Evolutionary conservation across 2,888 invertebrate species (phyloP), one percentile per base, ranked within the genome.

Genomic region (Sipha maydis): DNA sequence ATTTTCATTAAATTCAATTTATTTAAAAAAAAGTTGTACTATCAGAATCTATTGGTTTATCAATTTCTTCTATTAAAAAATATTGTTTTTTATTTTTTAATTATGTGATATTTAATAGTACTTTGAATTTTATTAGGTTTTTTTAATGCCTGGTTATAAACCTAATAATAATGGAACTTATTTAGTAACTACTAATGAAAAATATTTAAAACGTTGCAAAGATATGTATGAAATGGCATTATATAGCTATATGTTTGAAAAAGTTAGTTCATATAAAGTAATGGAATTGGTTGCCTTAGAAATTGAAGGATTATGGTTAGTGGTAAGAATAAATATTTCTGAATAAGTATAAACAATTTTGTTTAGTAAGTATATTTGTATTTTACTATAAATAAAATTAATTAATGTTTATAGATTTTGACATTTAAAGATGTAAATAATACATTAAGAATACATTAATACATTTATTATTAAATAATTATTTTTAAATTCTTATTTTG

Each of bases 251-350:
- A 54, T 54, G 61, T 84, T 84, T 84, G 19, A 76, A 76, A 84
- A 84, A 84, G 76, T 84, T 31, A 11, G 11, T 28, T 25, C 75
- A 61, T 84, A 28, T 67, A 31, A 84, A 38, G 28, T 28, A 2
- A 61, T 84, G 56, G 76, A 25, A 41, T 76, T 76, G 14, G 84
- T 84, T 76, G 84, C 61, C 28, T 56, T 84, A 14, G 76, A 41
- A 38, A 76, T 84, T 21, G 5, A 84, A 61, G 84, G 84, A 84
- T 61, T 76, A 41, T 84, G 84, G 84, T 84, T 28, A 84, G 76
- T 61, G 11, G 11, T 54, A 41, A 19, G 21, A 21, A 21, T 38
- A 17, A 8, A 48, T 48, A 48, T 41, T 41, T 25, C 28, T 14
- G 25, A 48, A 48, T 77, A 41, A 48, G 14, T 25, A n/a, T 77